A percentile compares a stretch with the other conserved stretches of the same genome.
Conservation (phyloP, 2,888 invertebrate species). For the Hyalella azteca region DNA sequence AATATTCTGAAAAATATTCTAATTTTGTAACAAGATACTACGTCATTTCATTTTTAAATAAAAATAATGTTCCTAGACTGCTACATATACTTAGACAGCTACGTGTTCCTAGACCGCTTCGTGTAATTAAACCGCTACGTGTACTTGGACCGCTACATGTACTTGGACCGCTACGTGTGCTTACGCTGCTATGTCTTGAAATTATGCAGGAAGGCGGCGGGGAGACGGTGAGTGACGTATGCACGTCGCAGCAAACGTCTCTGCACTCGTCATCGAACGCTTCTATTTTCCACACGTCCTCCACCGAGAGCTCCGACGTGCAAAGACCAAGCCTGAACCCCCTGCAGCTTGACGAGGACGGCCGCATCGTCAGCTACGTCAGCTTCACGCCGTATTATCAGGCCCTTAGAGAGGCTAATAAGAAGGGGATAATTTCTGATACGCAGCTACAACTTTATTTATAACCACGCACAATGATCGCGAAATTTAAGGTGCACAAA, state of each 20-base stretch:
- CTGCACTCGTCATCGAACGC: slow-evolving; percentile 26
- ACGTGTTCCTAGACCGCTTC: too few species aligned
- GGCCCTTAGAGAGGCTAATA: slow-evolving; percentile 73
- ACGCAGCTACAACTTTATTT: slow-evolving; percentile 49
- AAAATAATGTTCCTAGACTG: not conserved
- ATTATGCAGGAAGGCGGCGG: not conserved
- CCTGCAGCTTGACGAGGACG: slow-evolving; percentile 70
- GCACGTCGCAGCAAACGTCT: slow-evolving; percentile 1
- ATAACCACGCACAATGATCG: not conserved
- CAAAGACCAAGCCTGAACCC: slow-evolving; percentile 54
- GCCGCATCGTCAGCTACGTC: slow-evolving; percentile 79
- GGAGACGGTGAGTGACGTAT: not conserved
- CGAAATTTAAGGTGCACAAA: not conserved
- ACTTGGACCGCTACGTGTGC: too few species aligned
- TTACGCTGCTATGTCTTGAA: not conserved
- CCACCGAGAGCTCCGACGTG: slow-evolving; percentile 52
- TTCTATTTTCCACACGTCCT: slow-evolving; percentile 44
- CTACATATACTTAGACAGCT: too few species aligned
- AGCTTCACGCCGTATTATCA: slow-evolving; percentile 81
- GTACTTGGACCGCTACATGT: too few species aligned
- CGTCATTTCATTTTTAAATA: not conserved
- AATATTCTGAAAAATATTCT: too few species aligned
- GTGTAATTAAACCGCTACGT: too few species aligned
- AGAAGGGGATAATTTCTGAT: slow-evolving; percentile 71
- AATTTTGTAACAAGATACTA: too few species aligned